phyloP scores from a whole-genome alignment of 2,113 vertebrate species.

The Tamias sibiricus region DNA sequence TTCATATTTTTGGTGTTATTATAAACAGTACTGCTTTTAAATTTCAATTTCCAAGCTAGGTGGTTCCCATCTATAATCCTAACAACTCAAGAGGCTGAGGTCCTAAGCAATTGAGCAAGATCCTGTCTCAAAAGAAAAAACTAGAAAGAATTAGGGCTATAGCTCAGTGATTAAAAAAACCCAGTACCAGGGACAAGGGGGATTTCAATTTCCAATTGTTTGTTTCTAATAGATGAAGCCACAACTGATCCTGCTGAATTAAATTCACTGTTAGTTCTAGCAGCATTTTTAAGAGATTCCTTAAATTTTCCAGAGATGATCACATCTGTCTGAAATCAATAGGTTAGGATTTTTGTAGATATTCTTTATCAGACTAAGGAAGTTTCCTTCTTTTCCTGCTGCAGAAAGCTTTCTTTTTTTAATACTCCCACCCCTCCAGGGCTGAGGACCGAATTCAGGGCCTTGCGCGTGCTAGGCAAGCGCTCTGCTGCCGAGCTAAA shows the following conservation, averaged over 20 bases:
- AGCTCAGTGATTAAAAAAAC: no score
- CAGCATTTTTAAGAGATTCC: background rate
- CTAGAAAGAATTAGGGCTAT: no score
- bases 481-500: no score
- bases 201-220: background rate
- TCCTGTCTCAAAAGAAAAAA: no score
- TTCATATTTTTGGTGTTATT: background rate
- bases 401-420: no score
- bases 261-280: background rate
- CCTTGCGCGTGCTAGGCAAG: no score
- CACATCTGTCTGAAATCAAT: background rate
- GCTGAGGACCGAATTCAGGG: no score
- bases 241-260: background rate
- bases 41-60: background rate
- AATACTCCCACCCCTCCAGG: no score
- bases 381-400: background rate
- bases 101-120: no score
- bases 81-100: no score
- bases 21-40: background rate
- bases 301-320: background rate
- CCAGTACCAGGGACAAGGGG: no score
- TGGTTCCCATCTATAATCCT: no score
- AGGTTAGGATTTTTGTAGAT: background rate
- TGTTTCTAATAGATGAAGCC: background rate
- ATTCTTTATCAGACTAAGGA: background rate